Base-by-base conservation (phyloP, 2,888 invertebrate species). In the Chrysodeixis includens region DNA sequence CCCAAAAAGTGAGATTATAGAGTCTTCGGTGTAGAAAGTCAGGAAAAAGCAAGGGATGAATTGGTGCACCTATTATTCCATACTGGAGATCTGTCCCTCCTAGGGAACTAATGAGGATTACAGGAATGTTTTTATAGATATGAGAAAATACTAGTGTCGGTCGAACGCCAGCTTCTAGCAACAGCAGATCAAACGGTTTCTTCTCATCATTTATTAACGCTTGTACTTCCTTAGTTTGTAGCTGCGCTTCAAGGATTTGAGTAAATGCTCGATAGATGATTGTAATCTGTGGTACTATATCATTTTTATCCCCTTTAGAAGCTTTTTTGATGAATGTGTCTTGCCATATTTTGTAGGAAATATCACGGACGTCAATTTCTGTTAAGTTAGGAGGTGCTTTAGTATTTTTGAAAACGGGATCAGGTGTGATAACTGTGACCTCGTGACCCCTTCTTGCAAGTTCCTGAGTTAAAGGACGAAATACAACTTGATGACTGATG, bases 341-440 rank as follows among this genome's bases (percentile, higher is more conserved):
- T 9, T 52, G 62, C 83, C 79, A 83, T 10, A 75, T 61, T 3
- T 72, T 61, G 32, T 90, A 89, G 0, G 89, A 89, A 9, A 85
- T 30, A 14, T 88, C 86, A 18, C 90, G 85, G 0, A 92, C 65
- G 30, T 92, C 87, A 2, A 95, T 91, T 84, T 95, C 93, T 7
- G 84, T 92, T 0, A 93, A 77, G 69, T 94, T 95, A 0, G 40
- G 26, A 12, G 80, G 81, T 9, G 71, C 22, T 18, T 65, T 22
- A 10, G 66, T 74, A 30, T 75, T 69, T 9, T 64, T 44, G 10
- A 78, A 84, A 1, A 64, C 74, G 5, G 91, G 90, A 58, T 91
- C 64, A n/a, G 93, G 62, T 0, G 93, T 91, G 5, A 91, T 59
- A 0, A 92, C 74, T 0, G 86, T 81, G 0, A 94, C 58, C 54